phyloP scores from a whole-genome alignment of 2,888 invertebrate genomes.

The Nemapogon koenigi region DNA sequence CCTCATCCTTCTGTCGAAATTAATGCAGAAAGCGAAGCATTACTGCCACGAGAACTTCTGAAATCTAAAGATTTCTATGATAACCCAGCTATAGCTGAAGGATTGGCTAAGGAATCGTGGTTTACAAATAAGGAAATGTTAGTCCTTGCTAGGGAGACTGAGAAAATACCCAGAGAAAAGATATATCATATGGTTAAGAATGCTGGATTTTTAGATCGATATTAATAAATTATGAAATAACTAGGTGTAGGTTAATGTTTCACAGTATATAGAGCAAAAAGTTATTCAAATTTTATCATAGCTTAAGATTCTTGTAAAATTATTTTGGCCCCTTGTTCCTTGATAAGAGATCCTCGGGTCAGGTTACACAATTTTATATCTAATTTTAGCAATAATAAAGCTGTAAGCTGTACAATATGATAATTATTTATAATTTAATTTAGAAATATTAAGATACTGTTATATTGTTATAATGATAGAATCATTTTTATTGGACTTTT shows the following conservation, averaged over 20 bases:
- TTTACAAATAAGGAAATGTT: conserved; percentile 79
- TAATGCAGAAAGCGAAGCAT: conserved; percentile 74
- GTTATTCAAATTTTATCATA: too few species aligned
- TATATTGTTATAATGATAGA: too few species aligned
- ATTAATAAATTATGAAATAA: neutral
- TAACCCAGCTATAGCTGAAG: conserved; percentile 75
- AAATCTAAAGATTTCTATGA: conserved; percentile 76
- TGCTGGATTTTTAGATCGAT: conserved; percentile 68
- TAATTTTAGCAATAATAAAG: too few species aligned
- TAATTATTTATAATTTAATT: too few species aligned
- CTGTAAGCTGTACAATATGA: too few species aligned
- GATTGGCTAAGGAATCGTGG: conserved; percentile 81
- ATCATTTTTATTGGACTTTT: too few species aligned
- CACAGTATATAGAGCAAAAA: neutral
- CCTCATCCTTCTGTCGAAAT: conserved; percentile 76
- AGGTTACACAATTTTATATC: too few species aligned
- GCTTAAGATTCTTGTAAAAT: too few species aligned
- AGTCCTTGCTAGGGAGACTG: conserved; percentile 79
- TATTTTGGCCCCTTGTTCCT: too few species aligned
- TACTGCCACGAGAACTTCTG: conserved; percentile 71
- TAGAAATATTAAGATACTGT: too few species aligned
- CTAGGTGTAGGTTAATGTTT: neutral
- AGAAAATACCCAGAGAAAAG: conserved; percentile 78
- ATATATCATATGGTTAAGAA: conserved; percentile 77
- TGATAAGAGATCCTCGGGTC: too few species aligned